Evolutionary conservation across 35 echinoderm and acorn worm species (phyloP).

Genomic region (Hemicentrotus pulcherrimus): DNA sequence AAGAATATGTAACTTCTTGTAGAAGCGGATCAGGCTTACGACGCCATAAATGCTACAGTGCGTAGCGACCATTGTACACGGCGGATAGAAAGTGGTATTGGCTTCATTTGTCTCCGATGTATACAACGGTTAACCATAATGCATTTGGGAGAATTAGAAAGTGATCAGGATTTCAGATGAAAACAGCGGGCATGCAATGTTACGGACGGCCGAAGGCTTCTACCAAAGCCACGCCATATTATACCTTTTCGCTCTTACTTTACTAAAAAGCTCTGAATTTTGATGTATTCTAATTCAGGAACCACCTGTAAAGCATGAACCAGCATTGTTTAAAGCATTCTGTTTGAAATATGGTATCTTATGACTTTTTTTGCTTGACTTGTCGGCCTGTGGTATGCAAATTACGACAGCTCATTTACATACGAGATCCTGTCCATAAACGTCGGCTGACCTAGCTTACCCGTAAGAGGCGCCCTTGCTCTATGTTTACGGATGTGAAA

Average conservation of each 20-base stretch:
- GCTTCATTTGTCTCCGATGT: conserved; percentile 27
- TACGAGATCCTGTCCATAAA: background rate
- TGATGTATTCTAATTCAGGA: background rate
- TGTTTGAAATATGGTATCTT: background rate
- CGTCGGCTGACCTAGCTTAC: background rate
- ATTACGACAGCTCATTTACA: conserved; percentile 14
- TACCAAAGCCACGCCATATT: background rate
- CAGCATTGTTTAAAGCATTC: background rate
- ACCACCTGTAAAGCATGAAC: background rate
- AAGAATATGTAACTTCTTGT: conserved; percentile 23
- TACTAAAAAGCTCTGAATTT: background rate
- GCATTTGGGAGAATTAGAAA: conserved; percentile 34
- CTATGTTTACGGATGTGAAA: background rate
- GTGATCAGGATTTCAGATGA: conserved; percentile 21
- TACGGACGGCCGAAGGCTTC: background rate
- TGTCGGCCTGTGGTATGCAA: background rate
- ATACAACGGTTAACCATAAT: conserved; percentile 26
- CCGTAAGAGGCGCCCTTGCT: background rate
- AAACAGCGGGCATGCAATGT: background rate
- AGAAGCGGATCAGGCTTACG: background rate
- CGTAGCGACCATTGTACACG: background rate
- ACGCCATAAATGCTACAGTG: conserved; percentile 14
- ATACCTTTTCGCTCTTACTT: background rate
- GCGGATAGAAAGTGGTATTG: background rate
- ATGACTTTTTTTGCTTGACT: background rate